Evolutionary conservation across 2,888 invertebrate genomes (phyloP), one percentile per base, ranked within the genome.

Genomic region (Oligia strigilis): DNA sequence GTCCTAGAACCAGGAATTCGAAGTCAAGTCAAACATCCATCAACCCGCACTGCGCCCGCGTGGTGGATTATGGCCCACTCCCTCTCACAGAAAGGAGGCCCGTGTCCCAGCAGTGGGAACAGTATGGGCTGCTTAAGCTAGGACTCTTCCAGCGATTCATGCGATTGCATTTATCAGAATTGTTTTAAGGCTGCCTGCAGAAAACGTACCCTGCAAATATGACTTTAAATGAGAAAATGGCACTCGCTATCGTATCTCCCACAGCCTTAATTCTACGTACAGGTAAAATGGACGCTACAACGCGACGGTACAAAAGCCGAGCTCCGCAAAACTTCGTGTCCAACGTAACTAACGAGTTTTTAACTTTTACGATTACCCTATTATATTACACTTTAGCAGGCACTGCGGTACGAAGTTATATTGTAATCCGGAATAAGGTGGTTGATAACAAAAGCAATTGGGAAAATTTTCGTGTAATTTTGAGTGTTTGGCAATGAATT

Each of bases 351-450:
- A 94, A 94, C 92, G 93, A 94, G 93, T 93, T 94, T 93, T 93
- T 92, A 94, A 94, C 93, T 94, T 92, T 92, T 87, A 91, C 91
- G 92, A 92, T 93, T 93, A 93, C 92, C 91, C 72, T 78, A 81
- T 82, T 87, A 82, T 72, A 87, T 83, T 78, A 80, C 75, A 78
- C 52, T 87, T 81, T 75, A 77, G 75, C 75, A 40, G 62, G 69
- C 66, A 85, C 66, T 43, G 70, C 55, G 36, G 74, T 67, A 73
- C 75, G 14, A 85, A 85, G 70, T 85, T 88, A 76, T 78, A 82
- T 85, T 74, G 86, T 88, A 88, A 88, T 78, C 82, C 82, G 73
- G 72, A 78, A 83, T 86, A 78, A 58, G 67, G 71, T 58, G 70
- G 72, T 58, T 72, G 85, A 75, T 87, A 73, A 87, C 64, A 77